Evolutionary conservation across 2,797 vertebrate species (phyloP), one percentile per base, ranked within the genome.

Genomic region (Sebastes steindachneri): DNA sequence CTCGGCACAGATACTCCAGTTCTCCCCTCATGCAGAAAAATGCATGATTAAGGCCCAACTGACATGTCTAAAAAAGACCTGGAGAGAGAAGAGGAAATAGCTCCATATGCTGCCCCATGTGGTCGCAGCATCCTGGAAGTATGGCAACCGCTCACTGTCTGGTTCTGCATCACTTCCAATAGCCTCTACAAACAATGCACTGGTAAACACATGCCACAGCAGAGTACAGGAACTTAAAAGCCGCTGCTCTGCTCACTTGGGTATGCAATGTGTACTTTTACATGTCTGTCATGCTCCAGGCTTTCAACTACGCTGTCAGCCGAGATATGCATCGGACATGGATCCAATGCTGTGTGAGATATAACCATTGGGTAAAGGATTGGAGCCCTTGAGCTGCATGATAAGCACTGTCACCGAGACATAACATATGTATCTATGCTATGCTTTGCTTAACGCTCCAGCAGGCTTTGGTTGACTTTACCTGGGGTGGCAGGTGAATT

Each of bases 21-120:
- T 86, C 73, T 93, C 89, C 85, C 76, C 82, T 94, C 93, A 93
- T 92, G 92, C 92, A 93, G 91, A 95, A 93, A 94, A 95, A 93
- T 88, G 76, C 89, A 84, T 80, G 85, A 93, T 94, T 90, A 93
- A 88, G 92, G 90, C 87, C 88, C 90, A 63, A 91, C 90, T 93
- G 92, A 93, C 92, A 94, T 93, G 90, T 92, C 91, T 88, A 90
- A 91, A 91, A 45, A 92, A 85, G 86, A 87, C 84, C 76, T 71
- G 83, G 79, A 86, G 85, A 90, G 88, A 77, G 85, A 73, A 85
- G 70, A 86, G 87, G 86, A 93, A 91, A 91, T 82, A 37, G 79
- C 89, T 87, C 91, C 89, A 93, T 94, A 92, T 92, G 91, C 87
- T 88, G 82, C 81, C 92, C 88, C 87, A 79, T 90, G 89, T 91